A percentile compares a stretch with the other conserved stretches of the same genome.
phyloP scores from a whole-genome alignment of 2,113 vertebrate genomes.

The Perca schrenkii region DNA sequence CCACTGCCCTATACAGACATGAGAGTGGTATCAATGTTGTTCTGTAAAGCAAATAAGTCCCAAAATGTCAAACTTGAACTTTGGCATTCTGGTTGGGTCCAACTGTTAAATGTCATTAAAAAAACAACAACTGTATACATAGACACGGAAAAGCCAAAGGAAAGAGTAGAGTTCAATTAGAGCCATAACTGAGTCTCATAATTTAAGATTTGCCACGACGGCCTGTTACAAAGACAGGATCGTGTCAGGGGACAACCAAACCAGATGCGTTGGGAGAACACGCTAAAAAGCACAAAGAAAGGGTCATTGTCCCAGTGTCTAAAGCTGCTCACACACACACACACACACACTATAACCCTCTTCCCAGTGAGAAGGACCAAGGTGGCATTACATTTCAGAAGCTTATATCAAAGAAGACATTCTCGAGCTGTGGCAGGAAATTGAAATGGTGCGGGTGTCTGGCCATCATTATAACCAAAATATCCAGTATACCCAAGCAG shows the following conservation, averaged over 20 bases:
- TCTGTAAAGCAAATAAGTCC: no score
- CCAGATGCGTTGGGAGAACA: constrained; percentile 33
- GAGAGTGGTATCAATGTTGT: no score
- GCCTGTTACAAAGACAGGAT: constrained; percentile 20
- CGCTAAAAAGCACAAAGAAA: not conserved
- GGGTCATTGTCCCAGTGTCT: constrained; percentile 19
- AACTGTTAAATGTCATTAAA: not conserved
- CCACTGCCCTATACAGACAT: no score
- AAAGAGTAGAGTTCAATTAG: not conserved
- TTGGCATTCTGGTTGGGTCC: not conserved
- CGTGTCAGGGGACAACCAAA: constrained; percentile 30
- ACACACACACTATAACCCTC: not conserved
- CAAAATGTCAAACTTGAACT: no score
- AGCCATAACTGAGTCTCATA: constrained; percentile 10
- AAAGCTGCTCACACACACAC: not conserved
- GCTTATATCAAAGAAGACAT: not conserved
- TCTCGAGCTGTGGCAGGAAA: constrained; percentile 13
- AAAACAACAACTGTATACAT: no score
- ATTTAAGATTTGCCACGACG: constrained; percentile 31
- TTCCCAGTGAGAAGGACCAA: constrained; percentile 9
- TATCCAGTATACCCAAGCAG: not conserved
- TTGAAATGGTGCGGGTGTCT: not conserved
- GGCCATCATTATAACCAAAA: not conserved
- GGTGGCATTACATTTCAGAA: constrained; percentile 7
- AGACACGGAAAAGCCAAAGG: not conserved